A percentile compares a stretch with the other conserved stretches of the same genome.
Evolutionary conservation across 2,113 vertebrate genomes (phyloP).

Genomic region (Cichladusa arquata): DNA sequence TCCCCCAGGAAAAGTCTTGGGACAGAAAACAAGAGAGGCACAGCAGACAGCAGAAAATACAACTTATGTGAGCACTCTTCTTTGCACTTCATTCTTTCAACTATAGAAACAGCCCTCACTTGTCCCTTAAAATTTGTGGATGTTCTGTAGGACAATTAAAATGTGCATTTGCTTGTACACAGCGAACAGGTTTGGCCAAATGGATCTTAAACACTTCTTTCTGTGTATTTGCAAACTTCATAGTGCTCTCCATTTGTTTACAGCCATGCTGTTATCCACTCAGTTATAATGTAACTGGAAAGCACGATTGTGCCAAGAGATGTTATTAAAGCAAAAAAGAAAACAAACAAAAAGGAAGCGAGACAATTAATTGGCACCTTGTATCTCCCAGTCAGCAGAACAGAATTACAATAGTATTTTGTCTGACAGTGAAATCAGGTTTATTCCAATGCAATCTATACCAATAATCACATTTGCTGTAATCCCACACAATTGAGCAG

Average conservation of each 20-base stretch:
- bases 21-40: neutral
- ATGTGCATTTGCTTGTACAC: neutral
- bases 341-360: neutral
- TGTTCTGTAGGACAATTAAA: neutral
- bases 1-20: neutral
- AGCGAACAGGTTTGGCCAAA: neutral
- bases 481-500: conserved; percentile 3
- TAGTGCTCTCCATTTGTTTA: neutral
- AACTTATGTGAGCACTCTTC: neutral
- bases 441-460: neutral
- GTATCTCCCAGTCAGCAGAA: neutral
- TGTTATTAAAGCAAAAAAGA: neutral
- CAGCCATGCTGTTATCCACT: neutral
- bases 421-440: neutral
- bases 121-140: neutral
- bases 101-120: neutral
- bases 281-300: neutral
- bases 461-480: neutral
- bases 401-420: neutral
- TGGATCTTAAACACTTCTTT: neutral
- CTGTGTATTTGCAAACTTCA: neutral
- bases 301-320: neutral
- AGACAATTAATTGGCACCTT: neutral
- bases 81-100: neutral
- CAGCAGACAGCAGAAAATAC: neutral